Base-by-base conservation (phyloP, 1,140 invertebrate genomes). In the Hyles vespertilio region DNA sequence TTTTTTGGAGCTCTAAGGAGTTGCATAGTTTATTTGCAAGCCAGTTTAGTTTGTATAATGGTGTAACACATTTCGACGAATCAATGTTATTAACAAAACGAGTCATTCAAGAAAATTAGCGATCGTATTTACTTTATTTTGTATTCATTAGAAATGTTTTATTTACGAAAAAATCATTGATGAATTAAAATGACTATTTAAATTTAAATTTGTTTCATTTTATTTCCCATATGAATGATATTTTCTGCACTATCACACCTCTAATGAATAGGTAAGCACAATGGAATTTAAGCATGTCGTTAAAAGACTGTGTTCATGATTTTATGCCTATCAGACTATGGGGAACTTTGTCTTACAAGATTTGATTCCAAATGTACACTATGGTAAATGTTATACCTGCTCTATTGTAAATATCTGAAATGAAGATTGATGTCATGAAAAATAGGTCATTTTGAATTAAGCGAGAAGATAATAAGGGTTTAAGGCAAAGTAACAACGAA, bases 121-220 rank as follows among this genome's bases (percentile, higher is more conserved):
- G 55, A 69, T 72, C 69, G 63, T 74, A 74, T 75, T 66, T 71
- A 71, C 62, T 70, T 67, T 73, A 73, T 70, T 77, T 65, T 67
- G 56, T 70, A 70, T 66, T 67, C 60, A 65, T 61, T 72, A 56
- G 51, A 68, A 68, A 72, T 77, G 65, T 77, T 73, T 81, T 78
- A 65, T 56, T 74, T 72, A 72, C 69, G 64, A 76, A 65, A 74
- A 72, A 75, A 49, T 69, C 67, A 76, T 79, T 76, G 68, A 75
- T 70, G 71, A 75, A 81, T 75, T 80, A 56, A 84, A 80, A 80
- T 77, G 65, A 72, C 71, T 80, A 79, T 79, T 80, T 79, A 76
- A 79, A 72, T 70, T 59, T 44, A 45, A 52, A 7, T 45, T 54
- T 54, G 54, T 67, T 65, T 69, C 53, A 61, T 67, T 54, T 52